Conservation (phyloP, 2,888 invertebrate species). For the Timema podura region DNA sequence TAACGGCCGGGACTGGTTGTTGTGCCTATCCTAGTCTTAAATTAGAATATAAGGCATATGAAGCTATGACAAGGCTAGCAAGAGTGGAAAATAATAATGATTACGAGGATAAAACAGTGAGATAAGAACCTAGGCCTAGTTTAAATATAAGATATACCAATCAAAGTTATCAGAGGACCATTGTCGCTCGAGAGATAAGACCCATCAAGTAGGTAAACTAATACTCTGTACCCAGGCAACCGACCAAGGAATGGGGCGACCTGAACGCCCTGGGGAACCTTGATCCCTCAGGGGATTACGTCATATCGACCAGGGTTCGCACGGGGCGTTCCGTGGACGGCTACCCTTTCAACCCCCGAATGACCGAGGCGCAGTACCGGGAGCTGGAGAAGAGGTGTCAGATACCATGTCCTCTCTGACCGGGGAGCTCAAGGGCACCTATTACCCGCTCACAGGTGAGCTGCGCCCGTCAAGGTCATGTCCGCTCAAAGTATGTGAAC, state of each 20-base stretch:
- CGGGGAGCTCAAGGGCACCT: slow-evolving; percentile 45
- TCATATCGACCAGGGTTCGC: slow-evolving; percentile 63
- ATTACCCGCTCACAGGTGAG: slow-evolving; percentile 30
- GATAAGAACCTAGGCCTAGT: too few species aligned
- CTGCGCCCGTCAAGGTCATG: not conserved
- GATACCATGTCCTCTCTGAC: slow-evolving; percentile 39
- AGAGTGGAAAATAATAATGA: too few species aligned
- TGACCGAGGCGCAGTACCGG: slow-evolving; percentile 58
- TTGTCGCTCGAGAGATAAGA: too few species aligned
- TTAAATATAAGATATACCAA: too few species aligned
- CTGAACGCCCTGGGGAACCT: slow-evolving; percentile 53
- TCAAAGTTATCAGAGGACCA: too few species aligned
- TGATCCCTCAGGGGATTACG: slow-evolving; percentile 55
- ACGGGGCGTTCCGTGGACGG: slow-evolving; percentile 59
- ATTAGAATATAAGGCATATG: too few species aligned
- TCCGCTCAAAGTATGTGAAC: not conserved
- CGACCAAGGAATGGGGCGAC: slow-evolving; percentile 58
- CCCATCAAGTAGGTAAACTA: too few species aligned
- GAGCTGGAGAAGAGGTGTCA: slow-evolving; percentile 55
- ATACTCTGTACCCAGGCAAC: slow-evolving; percentile 45
- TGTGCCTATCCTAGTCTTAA: too few species aligned
- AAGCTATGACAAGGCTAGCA: too few species aligned
- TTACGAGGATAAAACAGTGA: too few species aligned
- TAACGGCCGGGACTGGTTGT: too few species aligned
- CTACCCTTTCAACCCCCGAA: slow-evolving; percentile 65